phyloP scores from a whole-genome alignment of 2,113 vertebrate genomes.

The Petaurus breviceps region DNA sequence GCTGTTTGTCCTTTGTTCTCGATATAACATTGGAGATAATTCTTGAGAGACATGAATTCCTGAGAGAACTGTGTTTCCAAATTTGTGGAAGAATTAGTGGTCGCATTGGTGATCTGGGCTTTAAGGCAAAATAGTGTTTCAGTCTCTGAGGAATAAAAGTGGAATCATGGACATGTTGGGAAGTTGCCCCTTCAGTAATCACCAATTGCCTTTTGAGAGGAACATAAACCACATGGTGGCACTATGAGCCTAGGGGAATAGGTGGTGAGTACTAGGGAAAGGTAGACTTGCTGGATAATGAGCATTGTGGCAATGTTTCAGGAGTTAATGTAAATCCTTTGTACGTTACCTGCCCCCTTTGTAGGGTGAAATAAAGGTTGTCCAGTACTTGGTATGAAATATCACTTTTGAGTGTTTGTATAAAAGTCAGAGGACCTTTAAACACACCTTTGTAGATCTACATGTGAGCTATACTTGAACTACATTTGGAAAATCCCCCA shows the following conservation, averaged over 20 bases:
- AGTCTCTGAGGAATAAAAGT: not conserved
- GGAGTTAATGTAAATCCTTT: not conserved
- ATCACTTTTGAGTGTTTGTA: not conserved
- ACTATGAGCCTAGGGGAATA: not conserved
- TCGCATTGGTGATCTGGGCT: not conserved
- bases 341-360: not conserved
- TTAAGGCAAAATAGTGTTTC: not conserved
- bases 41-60: not conserved
- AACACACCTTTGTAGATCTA: not conserved
- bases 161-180: no score
- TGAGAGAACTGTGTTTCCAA: not conserved
- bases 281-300: not conserved
- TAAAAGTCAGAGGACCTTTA: not conserved
- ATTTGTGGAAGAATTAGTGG: not conserved
- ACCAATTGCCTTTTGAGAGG: not conserved
- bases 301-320: not conserved
- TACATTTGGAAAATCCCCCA: not conserved
- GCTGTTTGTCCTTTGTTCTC: not conserved
- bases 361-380: not conserved
- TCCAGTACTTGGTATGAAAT: not conserved
- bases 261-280: not conserved
- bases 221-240: not conserved
- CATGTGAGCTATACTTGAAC: not conserved
- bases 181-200: not conserved
- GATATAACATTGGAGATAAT: not conserved